Evolutionary conservation across 1,140 invertebrate genomes (phyloP).

Genomic region (Aleiodes sp.): DNA sequence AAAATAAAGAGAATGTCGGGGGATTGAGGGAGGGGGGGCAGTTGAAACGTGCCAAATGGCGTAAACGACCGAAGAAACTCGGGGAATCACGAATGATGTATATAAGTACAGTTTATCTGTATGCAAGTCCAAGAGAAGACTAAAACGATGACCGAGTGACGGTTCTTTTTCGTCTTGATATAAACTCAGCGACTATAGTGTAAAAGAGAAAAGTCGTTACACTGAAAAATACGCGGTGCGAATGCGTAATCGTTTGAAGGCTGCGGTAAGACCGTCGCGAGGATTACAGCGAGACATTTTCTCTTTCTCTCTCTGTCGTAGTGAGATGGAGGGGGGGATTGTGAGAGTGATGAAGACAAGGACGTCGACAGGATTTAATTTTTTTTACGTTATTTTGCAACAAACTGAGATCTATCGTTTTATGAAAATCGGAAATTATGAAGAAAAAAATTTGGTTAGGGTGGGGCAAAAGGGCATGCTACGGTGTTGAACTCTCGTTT

Average conservation of each 20-base stretch:
- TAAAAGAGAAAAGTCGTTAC: background rate
- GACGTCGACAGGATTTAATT: conserved; percentile 28
- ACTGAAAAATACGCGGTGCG: conserved; percentile 7
- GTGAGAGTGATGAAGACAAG: background rate
- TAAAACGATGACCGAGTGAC: too few relatives aligned
- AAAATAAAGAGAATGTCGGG: conserved; percentile 4
- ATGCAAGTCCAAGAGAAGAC: too few relatives aligned
- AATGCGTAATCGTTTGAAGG: conserved; percentile 35
- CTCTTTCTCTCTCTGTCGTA: background rate
- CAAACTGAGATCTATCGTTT: conserved; percentile 5
- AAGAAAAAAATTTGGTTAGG: too few relatives aligned
- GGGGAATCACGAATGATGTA: too few relatives aligned
- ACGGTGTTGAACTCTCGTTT: too few relatives aligned
- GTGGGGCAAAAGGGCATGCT: too few relatives aligned
- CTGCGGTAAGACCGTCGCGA: background rate
- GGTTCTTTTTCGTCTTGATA: background rate
- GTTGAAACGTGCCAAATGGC: conserved; percentile 23
- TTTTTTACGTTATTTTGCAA: conserved; percentile 14
- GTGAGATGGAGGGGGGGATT: background rate
- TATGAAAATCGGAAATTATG: background rate
- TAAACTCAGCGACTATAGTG: background rate
- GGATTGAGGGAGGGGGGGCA: background rate
- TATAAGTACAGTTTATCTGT: too few relatives aligned
- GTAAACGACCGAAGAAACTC: conserved; percentile 29
- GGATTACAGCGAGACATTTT: background rate